Percentiles rank a stretch among this genome's conserved stretches.
phyloP scores from a whole-genome alignment of 2,113 vertebrate genomes.

The Cololabis saira region DNA sequence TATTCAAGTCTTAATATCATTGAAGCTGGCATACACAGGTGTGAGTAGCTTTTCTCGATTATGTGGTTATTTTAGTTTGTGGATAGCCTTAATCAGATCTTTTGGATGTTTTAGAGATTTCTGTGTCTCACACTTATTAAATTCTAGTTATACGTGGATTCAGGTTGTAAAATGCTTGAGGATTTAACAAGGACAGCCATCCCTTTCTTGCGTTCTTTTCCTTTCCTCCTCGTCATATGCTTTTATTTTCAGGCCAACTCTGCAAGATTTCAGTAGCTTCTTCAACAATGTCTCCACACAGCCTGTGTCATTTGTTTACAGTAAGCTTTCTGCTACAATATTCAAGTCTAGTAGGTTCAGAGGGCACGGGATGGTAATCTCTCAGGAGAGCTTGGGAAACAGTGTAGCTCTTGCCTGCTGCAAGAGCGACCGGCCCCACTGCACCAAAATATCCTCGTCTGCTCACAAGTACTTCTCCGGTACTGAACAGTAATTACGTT shows the following conservation, averaged over 20 bases:
- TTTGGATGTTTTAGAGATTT: constrained; percentile 6
- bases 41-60: constrained; percentile 11
- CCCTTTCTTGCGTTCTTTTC: neutral
- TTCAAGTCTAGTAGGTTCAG: constrained; percentile 25
- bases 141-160: constrained; percentile 13
- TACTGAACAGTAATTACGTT: constrained; percentile 35
- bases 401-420: constrained; percentile 29
- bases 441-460: constrained; percentile 58
- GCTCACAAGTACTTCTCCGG: constrained; percentile 52
- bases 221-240: neutral
- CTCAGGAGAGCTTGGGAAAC: constrained; percentile 25
- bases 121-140: constrained; percentile 16
- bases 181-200: neutral
- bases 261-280: neutral
- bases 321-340: constrained; percentile 9
- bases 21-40: too few species aligned
- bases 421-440: constrained; percentile 43
- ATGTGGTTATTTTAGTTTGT: constrained; percentile 28
- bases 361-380: constrained; percentile 37
- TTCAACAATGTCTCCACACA: constrained; percentile 34
- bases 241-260: neutral
- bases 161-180: neutral
- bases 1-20: neutral
- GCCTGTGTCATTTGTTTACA: constrained; percentile 21
- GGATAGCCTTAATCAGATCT: constrained; percentile 11